These are phyloP conservation scores for Allolobophora icterica DNA, from an alignment of 2,888 invertebrate species.

Conservation along the genomic window DNA sequence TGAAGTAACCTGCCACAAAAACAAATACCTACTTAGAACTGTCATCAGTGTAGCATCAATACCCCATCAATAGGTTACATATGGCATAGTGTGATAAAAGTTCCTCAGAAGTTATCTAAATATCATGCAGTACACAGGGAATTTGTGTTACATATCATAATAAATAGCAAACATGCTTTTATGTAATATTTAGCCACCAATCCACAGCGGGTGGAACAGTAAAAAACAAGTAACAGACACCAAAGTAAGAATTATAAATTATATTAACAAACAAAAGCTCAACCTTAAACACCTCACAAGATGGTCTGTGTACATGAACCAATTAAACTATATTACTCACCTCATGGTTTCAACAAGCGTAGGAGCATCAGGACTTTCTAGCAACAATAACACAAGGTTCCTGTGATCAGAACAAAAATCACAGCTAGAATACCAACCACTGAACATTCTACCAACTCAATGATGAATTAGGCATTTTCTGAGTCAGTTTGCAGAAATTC, in stretches of 20 bases:
- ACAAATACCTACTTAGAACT: constrained; percentile 14
- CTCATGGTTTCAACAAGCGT: constrained; percentile 70
- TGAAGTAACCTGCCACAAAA: constrained; percentile 40
- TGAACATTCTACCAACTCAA: neutral
- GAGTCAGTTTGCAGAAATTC: neutral
- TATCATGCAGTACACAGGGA: no score
- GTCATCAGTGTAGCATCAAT: neutral
- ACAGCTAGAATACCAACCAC: neutral
- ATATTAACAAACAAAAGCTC: no score
- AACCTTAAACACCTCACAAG: neutral
- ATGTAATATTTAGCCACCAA: no score
- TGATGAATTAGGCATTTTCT: neutral
- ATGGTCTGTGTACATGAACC: neutral
- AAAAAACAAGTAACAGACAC: no score
- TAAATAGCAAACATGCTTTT: no score
- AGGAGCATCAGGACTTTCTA: constrained; percentile 71
- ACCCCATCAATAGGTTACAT: neutral
- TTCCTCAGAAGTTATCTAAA: no score
- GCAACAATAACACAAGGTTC: constrained; percentile 52
- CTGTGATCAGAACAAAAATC: constrained; percentile 43
- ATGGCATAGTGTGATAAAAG: no score
- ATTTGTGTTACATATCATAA: no score
- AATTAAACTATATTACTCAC: neutral
- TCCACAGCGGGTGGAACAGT: no score
- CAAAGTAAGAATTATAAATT: no score